These are phyloP conservation scores for Cartodere bifasciata DNA, from an alignment of 2,888 invertebrate species.

Conservation along the genomic window DNA sequence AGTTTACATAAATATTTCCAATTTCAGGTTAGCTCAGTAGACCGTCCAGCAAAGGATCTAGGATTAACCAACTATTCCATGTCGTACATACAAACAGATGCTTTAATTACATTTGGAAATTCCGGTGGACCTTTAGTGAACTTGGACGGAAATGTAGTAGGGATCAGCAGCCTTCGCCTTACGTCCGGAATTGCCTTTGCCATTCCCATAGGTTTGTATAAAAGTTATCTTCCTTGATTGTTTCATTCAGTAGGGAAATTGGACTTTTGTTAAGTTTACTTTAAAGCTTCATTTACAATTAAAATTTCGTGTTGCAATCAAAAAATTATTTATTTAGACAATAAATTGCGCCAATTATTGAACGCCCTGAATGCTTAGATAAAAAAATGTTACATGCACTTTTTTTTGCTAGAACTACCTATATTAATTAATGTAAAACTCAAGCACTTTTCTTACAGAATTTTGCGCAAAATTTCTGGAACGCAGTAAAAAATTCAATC, in stretches of 20 bases:
- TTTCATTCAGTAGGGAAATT: too few relatives aligned
- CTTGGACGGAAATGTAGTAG: slow-evolving; percentile 86
- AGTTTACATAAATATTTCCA: slow-evolving; percentile 1
- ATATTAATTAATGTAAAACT: too few relatives aligned
- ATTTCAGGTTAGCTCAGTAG: slow-evolving; percentile 37
- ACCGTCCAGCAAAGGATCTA: slow-evolving; percentile 55
- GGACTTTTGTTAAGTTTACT: too few relatives aligned
- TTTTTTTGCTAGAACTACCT: too few relatives aligned
- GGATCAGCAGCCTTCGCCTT: slow-evolving; percentile 84
- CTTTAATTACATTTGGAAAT: slow-evolving; percentile 89
- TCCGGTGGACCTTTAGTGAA: slow-evolving; percentile 92
- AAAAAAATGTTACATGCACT: too few relatives aligned
- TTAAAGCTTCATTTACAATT: too few relatives aligned
- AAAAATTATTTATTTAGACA: too few relatives aligned
- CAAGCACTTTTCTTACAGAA: slow-evolving; percentile 5
- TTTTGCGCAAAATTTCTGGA: slow-evolving; percentile 9
- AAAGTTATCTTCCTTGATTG: slow-evolving; percentile 1
- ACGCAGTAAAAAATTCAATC: slow-evolving; percentile 7
- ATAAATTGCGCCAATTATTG: too few relatives aligned
- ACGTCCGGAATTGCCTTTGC: slow-evolving; percentile 91
- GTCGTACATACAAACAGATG: slow-evolving; percentile 89
- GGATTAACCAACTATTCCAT: slow-evolving; percentile 50
- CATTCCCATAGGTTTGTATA: slow-evolving; percentile 57
- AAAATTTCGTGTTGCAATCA: too few relatives aligned
- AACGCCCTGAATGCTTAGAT: too few relatives aligned